These are phyloP conservation scores for Lepus timidus DNA, from an alignment of 2,113 vertebrate genomes.

Conservation along the genomic window DNA sequence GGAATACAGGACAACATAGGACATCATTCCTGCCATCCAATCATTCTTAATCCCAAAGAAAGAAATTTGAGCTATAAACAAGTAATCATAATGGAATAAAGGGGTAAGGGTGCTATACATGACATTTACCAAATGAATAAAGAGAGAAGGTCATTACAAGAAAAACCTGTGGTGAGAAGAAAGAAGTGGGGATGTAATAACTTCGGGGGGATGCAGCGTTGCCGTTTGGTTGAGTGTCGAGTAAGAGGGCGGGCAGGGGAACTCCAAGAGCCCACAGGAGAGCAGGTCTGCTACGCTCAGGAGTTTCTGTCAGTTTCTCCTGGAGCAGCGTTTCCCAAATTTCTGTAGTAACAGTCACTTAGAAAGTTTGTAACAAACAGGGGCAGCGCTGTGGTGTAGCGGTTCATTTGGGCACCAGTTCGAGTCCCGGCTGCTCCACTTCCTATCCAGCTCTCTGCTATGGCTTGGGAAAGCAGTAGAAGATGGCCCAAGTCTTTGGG, in stretches of 20 bases:
- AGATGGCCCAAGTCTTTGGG: no score
- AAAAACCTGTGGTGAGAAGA: background rate
- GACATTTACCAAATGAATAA: conserved; percentile 16
- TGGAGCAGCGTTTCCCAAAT: background rate
- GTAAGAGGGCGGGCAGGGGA: background rate
- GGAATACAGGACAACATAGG: background rate
- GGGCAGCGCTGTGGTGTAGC: no score
- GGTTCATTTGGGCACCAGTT: no score
- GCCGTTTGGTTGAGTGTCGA: background rate
- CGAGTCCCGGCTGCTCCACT: no score
- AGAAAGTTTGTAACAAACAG: background rate
- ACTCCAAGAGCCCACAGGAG: no score
- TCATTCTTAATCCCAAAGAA: conserved; percentile 16
- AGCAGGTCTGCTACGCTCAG: rapidly evolving
- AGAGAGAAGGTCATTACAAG: background rate
- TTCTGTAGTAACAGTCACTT: conserved; percentile 17
- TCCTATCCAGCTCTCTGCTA: no score
- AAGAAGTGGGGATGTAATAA: background rate
- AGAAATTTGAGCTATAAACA: conserved; percentile 50
- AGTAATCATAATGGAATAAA: background rate
- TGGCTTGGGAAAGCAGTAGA: no score
- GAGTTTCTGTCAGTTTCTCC: background rate
- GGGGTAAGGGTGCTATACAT: background rate
- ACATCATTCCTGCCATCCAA: background rate
- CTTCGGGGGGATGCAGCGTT: background rate